Conservation (phyloP, 2,113 vertebrate genomes). For the Echinops telfairi region DNA sequence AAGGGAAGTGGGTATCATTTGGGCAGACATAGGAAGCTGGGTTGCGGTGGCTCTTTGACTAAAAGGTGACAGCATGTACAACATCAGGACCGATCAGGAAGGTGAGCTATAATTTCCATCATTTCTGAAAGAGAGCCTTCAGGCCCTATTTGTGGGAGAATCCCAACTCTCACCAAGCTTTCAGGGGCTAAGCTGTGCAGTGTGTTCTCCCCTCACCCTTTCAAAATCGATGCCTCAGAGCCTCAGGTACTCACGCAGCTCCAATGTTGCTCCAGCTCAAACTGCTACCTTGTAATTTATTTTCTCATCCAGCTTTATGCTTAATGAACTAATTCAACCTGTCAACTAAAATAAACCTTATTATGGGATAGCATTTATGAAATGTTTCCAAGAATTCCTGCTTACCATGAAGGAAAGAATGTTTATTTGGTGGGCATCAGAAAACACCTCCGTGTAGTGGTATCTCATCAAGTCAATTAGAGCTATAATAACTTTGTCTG, state of each 20-base stretch:
- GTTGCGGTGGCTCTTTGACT: neutral
- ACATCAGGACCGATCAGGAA: neutral
- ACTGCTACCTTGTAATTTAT: neutral
- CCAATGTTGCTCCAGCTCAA: neutral
- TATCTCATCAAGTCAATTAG: neutral
- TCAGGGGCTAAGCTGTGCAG: neutral
- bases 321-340: slow-evolving; percentile 21
- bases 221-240: neutral
- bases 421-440: neutral
- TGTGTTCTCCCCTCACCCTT: neutral
- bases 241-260: neutral
- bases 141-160: neutral
- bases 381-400: neutral
- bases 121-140: neutral
- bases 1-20: neutral
- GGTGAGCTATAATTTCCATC: neutral
- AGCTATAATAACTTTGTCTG: neutral
- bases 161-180: neutral
- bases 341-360: neutral
- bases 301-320: slow-evolving; percentile 20
- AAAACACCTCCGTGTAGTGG: neutral
- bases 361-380: neutral
- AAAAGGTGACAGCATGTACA: neutral
- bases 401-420: neutral
- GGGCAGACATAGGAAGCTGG: slow-evolving; percentile 18